Base-by-base conservation (phyloP, 2,888 invertebrate genomes). In the Tetragnatha montana region DNA sequence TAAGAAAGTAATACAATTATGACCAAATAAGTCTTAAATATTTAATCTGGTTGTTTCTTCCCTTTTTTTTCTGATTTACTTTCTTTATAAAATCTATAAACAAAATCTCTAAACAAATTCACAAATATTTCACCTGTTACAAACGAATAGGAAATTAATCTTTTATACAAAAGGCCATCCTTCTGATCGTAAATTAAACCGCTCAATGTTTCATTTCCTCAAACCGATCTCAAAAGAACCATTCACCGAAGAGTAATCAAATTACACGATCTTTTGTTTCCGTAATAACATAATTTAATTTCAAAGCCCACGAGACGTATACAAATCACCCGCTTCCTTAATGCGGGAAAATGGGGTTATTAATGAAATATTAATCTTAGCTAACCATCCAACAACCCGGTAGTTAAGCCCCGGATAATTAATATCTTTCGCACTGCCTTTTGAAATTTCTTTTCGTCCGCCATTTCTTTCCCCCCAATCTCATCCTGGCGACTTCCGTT, bases 401-500 rank as follows among this genome's bases (percentile, higher is more conserved):
- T 60, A 60, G 60, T 60, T 60, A 60, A 60, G 60, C 17, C 17
- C 60, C 12, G 14, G 17, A 12, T 60, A 17, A 17, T 17, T 60
- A 60, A 60, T 60, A 17, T 17, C 12, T 60, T 4, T 60, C 60
- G 4, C 12, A 17, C 60, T 4, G 4, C 60, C 60, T 12, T 17
- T 60, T 60, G 12, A 17, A 60, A 17, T 60, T 60, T 60, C 60
- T 60, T 60, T 60, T 60, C 12, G 60, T 8, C 60, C 22, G 7
- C 73, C n/a, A 49, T 81, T 81, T 82, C 73, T 82, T 82, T n/a
- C 60, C 1, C 8, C 14, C 22, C 75, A 79, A 79, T 51, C 76
- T 78, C 49, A 47, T 85, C 69, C 21, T 81, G 81, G 81, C 70
- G 87, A 87, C 81, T 87, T 87, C 87, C 87, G 81, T 47, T 81